Conservation (phyloP, 2,797 vertebrate species). For the Acipenser oxyrinchus region DNA sequence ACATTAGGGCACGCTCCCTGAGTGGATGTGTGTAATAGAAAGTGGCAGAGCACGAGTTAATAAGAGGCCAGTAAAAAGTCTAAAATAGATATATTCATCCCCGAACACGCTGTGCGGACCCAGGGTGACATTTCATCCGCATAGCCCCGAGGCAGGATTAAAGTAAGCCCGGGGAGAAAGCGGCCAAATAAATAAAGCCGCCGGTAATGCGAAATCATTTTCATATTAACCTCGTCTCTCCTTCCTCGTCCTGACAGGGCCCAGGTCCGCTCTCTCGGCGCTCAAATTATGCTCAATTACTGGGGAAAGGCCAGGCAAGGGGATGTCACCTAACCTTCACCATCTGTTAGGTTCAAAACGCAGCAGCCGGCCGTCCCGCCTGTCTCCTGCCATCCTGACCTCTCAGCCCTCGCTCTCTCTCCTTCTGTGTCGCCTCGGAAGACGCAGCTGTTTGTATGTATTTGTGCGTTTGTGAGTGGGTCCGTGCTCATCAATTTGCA, state of each 20-base stretch:
- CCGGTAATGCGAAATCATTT: constrained; percentile 88
- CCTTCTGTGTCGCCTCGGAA: constrained; percentile 27
- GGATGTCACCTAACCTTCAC: constrained; percentile 96
- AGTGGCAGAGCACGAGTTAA: constrained; percentile 70
- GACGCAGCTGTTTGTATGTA: constrained; percentile 55
- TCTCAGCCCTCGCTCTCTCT: constrained; percentile 48
- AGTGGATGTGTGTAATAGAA: constrained; percentile 63
- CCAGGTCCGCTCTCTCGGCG: constrained; percentile 83
- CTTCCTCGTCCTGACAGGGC: constrained; percentile 78
- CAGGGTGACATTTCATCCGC: constrained; percentile 69
- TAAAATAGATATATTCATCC: constrained; percentile 63
- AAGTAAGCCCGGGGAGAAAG: constrained; percentile 53
- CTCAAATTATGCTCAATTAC: constrained; percentile 98
- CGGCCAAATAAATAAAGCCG: constrained; percentile 59
- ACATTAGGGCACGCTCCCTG: constrained; percentile 45
- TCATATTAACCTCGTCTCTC: constrained; percentile 88
- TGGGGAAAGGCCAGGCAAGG: constrained; percentile 85
- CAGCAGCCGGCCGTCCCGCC: constrained; percentile 63
- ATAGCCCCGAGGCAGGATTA: constrained; percentile 95
- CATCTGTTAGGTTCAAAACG: constrained; percentile 91
- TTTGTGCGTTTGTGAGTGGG: not conserved
- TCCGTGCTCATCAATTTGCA: too few relatives aligned
- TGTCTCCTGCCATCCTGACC: constrained; percentile 78
- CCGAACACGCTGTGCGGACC: constrained; percentile 57
- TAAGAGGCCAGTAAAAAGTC: constrained; percentile 52